A percentile compares a stretch with the other conserved stretches of the same genome.
phyloP scores from a whole-genome alignment of 1,140 invertebrate species.

The Drosophila arawakana region DNA sequence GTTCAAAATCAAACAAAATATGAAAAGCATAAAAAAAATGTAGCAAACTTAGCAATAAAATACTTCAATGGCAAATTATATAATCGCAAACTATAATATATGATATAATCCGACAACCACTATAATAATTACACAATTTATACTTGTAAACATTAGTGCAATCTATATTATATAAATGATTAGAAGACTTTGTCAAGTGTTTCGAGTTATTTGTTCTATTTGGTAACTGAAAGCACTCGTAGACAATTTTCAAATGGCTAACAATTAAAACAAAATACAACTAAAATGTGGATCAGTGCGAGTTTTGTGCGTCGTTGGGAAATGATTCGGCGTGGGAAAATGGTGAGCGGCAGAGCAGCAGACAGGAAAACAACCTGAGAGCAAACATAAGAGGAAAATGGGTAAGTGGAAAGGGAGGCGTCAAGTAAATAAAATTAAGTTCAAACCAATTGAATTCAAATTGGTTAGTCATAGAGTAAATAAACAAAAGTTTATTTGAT shows the following conservation, averaged over 20 bases:
- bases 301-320: slow-evolving; percentile 15
- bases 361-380: slow-evolving; percentile 26
- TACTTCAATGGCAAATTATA: slow-evolving; percentile 38
- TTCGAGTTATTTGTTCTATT: slow-evolving; percentile 7
- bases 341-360: slow-evolving; percentile 1
- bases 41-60: slow-evolving; percentile 27
- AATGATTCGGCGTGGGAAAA: slow-evolving; percentile 4
- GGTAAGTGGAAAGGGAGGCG: slow-evolving; percentile 19
- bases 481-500: too few species aligned
- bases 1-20: neutral
- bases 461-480: too few species aligned
- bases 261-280: neutral
- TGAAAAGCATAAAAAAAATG: slow-evolving; percentile 19
- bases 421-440: too few species aligned
- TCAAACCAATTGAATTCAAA: too few species aligned
- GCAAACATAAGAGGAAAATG: slow-evolving; percentile 8
- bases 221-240: slow-evolving; percentile 56
- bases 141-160: slow-evolving; percentile 38
- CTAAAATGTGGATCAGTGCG: slow-evolving; percentile 9
- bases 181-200: neutral
- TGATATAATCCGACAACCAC: slow-evolving; percentile 33
- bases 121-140: slow-evolving; percentile 24
- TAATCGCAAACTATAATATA: slow-evolving; percentile 35
- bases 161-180: slow-evolving; percentile 18
- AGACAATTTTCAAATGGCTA: slow-evolving; percentile 36